Base-by-base conservation (phyloP, 1,140 invertebrate genomes). In the Phocides pigmalion region DNA sequence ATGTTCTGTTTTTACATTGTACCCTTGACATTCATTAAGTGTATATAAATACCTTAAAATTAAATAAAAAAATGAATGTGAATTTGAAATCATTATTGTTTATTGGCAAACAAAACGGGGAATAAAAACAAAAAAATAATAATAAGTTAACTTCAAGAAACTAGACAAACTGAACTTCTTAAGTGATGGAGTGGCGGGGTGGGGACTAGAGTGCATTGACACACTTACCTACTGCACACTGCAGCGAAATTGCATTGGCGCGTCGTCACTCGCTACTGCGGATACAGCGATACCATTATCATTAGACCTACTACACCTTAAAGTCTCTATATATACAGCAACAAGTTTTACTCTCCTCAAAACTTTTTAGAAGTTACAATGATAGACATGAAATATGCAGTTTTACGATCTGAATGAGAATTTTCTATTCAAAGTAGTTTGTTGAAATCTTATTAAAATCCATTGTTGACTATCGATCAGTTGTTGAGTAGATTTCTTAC, bases 151-250 rank as follows among this genome's bases (percentile, higher is more conserved):
- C 70, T 70, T 42, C 49, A 62, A 62, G 58, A 76, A 73, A 75
- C 78, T 84, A 84, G 76, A 83, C 75, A 67, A 71, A 74, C 75
- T 80, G 74, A 82, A 81, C 79, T 84, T 81, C 81, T 82, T 80
- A 79, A 84, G 79, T 85, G 80, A 86, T 84, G 76, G 76, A 80
- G 71, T 81, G 65, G 66, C 73, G 74, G 76, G 62, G 81, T 68
- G 84, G 82, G 81, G 80, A 82, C 80, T 78, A 78, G 81, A 88
- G 85, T 90, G 81, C 85, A 88, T 88, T 84, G 87, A 79, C 87
- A 86, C 68, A 89, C 84, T 90, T 90, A 90, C 86, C 86, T 87
- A 87, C 82, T 85, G 79, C 75, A 79, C 74, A 79, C 68, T 85
- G 82, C 82, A 84, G 73, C 84, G 81, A 88, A 87, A 90, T 72